These are phyloP conservation scores for Tillus elongatus DNA, from an alignment of 2,888 invertebrate genomes.

Conservation along the genomic window DNA sequence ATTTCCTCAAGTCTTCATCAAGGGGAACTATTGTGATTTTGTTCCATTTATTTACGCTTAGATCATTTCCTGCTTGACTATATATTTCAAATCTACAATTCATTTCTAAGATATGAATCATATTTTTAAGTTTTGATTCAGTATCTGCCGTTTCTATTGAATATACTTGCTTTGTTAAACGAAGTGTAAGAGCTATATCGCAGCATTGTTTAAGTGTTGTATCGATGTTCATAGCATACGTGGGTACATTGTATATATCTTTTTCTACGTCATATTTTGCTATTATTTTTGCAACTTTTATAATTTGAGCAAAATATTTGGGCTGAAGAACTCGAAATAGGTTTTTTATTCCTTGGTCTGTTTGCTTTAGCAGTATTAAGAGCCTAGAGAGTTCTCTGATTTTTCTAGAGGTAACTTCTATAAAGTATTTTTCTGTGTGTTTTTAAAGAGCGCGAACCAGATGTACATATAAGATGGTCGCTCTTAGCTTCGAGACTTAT, in stretches of 20 bases:
- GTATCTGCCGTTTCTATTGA: no score
- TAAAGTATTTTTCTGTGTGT: no score
- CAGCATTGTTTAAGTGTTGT: conserved; percentile 17
- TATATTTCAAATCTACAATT: conserved; percentile 20
- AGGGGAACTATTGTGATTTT: conserved; percentile 16
- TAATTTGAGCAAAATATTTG: conserved; percentile 14
- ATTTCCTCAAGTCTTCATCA: conserved; percentile 18
- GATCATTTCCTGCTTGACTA: conserved; percentile 20
- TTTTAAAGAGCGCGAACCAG: conserved; percentile 18
- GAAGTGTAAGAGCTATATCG: conserved; percentile 14
- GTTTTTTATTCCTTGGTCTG: conserved; percentile 10
- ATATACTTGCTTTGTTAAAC: conserved; percentile 19
- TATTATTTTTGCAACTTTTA: conserved; percentile 6
- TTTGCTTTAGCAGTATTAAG: no score
- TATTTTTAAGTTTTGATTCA: conserved; percentile 21
- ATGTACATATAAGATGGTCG: conserved; percentile 19
- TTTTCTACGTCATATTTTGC: conserved; percentile 13
- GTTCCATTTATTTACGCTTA: conserved; percentile 16
- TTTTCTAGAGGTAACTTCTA: conserved; percentile 15
- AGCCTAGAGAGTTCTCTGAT: conserved; percentile 17
- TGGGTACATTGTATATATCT: conserved; percentile 13
- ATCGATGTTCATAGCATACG: conserved; percentile 16
- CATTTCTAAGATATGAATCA: conserved; percentile 19
- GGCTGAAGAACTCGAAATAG: conserved; percentile 15
- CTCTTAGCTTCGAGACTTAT: conserved; percentile 17